Percentiles rank a stretch among this genome's conserved stretches.
Conservation (phyloP, 2,888 invertebrate species). For the Andrena camellia region DNA sequence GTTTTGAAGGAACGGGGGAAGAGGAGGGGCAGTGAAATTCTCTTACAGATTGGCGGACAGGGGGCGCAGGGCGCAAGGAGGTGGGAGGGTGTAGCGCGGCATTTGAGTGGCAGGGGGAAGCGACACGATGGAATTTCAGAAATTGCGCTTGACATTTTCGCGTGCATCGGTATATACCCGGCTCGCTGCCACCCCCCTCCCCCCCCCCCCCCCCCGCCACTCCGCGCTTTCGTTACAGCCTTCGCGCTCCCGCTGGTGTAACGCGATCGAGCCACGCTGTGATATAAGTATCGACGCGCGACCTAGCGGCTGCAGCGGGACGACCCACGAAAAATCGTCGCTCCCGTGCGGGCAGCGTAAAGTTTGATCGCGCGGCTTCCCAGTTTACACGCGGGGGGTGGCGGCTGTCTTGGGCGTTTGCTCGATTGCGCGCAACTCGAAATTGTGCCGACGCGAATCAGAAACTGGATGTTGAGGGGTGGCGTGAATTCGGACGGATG, state of each 20-base stretch:
- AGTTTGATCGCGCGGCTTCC: slow-evolving; percentile 39
- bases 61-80: slow-evolving; percentile 27
- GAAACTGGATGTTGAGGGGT: neutral
- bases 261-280: slow-evolving; percentile 38
- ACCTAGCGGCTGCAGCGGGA: neutral
- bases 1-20: neutral
- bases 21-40: slow-evolving; percentile 39
- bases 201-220: no score
- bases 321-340: slow-evolving; percentile 2
- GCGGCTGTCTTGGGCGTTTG: slow-evolving; percentile 2
- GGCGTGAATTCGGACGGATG: neutral
- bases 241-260: slow-evolving; percentile 15
- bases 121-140: slow-evolving; percentile 74
- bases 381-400: slow-evolving; percentile 15
- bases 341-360: slow-evolving; percentile 22
- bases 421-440: slow-evolving; percentile 10
- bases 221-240: slow-evolving; percentile 32
- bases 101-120: slow-evolving; percentile 68
- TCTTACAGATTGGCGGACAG: slow-evolving; percentile 47
- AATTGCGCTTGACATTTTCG: slow-evolving; percentile 74
- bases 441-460: neutral
- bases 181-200: neutral
- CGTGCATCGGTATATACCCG: slow-evolving; percentile 52
- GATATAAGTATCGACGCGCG: slow-evolving; percentile 31
- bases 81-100: slow-evolving; percentile 45